phyloP scores from a whole-genome alignment of 2,797 vertebrate genomes.

The Sebastes itinus region DNA sequence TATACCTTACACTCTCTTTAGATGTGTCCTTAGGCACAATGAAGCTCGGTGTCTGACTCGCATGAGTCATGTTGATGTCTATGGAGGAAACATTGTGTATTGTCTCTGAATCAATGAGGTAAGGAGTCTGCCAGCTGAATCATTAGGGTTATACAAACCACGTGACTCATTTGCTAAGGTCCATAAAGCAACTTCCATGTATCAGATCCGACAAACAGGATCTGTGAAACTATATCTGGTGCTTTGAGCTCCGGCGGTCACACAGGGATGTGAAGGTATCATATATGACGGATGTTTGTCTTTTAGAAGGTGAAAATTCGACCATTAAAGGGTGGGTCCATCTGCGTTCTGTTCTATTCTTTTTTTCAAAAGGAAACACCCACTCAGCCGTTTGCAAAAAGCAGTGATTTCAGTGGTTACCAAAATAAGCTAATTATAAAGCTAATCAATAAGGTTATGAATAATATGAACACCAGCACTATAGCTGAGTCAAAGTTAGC shows the following conservation, averaged over 20 bases:
- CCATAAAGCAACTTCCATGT: slow-evolving; percentile 2
- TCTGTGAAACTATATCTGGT: background rate
- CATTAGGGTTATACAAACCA: slow-evolving; percentile 17
- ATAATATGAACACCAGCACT: no score
- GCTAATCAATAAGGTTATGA: no score
- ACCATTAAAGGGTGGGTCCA: no score
- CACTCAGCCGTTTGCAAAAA: no score
- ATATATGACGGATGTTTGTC: background rate
- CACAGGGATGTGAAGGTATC: background rate
- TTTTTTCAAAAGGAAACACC: no score
- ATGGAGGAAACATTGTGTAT: slow-evolving; percentile 27
- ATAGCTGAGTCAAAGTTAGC: no score
- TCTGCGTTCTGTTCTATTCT: no score
- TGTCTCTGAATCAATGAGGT: slow-evolving; percentile 26
- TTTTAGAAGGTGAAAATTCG: background rate
- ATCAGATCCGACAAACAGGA: background rate
- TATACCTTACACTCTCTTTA: slow-evolving; percentile 37
- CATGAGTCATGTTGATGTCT: slow-evolving; percentile 39
- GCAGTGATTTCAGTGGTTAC: no score
- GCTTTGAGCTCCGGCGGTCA: background rate
- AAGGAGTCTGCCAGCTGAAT: slow-evolving; percentile 40
- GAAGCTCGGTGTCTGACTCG: slow-evolving; percentile 41
- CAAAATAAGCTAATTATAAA: no score
- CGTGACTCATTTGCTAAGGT: slow-evolving; percentile 35
- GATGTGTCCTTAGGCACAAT: slow-evolving; percentile 30